Conservation (phyloP, 2,113 vertebrate species). For the Coracopsis vasa region DNA sequence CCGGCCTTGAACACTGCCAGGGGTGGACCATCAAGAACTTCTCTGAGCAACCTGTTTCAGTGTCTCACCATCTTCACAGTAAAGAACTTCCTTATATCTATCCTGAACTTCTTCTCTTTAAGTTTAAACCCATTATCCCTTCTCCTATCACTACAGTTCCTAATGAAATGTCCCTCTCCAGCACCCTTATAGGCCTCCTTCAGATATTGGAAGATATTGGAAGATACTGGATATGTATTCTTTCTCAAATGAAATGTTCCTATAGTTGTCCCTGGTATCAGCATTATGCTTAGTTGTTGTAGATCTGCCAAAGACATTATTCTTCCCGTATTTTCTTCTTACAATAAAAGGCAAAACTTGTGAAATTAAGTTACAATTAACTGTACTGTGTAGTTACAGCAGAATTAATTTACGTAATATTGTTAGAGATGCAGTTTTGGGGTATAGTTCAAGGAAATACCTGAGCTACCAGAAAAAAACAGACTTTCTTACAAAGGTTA, state of each 20-base stretch:
- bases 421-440: neutral
- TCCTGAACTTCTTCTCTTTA: neutral
- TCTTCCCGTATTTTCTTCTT: neutral
- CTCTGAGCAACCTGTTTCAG: neutral
- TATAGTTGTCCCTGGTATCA: neutral
- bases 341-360: neutral
- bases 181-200: neutral
- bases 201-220: neutral
- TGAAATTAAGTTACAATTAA: neutral
- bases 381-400: neutral
- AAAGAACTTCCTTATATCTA: neutral
- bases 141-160: neutral
- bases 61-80: neutral
- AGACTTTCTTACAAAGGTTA: neutral
- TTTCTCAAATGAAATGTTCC: neutral
- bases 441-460: neutral
- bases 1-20: neutral
- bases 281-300: neutral
- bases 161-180: neutral
- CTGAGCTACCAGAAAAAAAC: neutral
- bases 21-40: neutral
- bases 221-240: neutral
- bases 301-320: neutral
- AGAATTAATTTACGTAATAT: neutral
- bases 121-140: neutral